Base-by-base conservation (phyloP, 2,113 vertebrate genomes). In the Trichechus manatus region DNA sequence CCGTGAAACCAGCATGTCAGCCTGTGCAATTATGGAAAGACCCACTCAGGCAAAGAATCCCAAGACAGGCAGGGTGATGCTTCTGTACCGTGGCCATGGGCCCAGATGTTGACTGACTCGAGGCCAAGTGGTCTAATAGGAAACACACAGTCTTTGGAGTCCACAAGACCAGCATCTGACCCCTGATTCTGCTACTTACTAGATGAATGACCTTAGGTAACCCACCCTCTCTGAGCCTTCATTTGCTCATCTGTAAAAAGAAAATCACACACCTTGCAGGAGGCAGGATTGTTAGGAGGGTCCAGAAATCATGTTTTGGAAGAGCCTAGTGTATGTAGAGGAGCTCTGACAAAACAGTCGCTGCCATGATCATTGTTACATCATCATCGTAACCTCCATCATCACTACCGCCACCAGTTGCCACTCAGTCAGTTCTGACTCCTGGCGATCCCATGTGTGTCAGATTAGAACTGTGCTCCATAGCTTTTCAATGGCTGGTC, bases 251-350 rank as follows among this genome's bases (percentile, higher is more conserved):
- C 93, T 1, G 0, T 44, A 14, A 23, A 75, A 50, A 68, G 56
- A 74, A 4, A 59, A 1, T 0, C 20, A 5, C 44, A 33, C 4
- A 1, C 17, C 56, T 68, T 22, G 25, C 50, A n/a, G 33, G 27
- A 56, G 23, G 39, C 72, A 74, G 53, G 13, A 33, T 0, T 5
- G 53, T 2, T 27, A 14, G 17, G n/a, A 81, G 29, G 33, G 68
- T n/a, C 9, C 9, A 0, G 39, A 20, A 61, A 7, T 36, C 33
- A 4, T 10, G 29, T 11, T 50, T 66, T 15, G 19, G 10, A 89
- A 61, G 23, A 1, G 0, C 44, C 70, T 2, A 0, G 22, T 39
- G 0, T 17, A 1, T 2, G 19, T 0, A 9, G 53, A 33, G 29
- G 1, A 31, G 7, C 29, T 4, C 0, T 33, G 59, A 42, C 8